Base-by-base conservation (phyloP, 2,888 invertebrate species). In the Flabesymbios commensalis region DNA sequence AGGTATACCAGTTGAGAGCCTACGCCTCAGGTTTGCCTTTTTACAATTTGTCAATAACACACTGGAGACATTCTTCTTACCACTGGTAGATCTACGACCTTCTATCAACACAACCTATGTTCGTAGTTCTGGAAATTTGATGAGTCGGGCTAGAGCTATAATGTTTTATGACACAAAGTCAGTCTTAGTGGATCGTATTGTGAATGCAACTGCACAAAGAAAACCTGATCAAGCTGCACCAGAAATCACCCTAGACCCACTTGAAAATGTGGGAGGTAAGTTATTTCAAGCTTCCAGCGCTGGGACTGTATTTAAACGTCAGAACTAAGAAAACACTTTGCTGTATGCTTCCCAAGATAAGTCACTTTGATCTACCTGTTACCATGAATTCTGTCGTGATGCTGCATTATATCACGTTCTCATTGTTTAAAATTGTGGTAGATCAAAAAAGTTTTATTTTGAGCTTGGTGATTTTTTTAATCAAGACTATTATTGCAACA, bases 211-310 rank as follows among this genome's bases (percentile, higher is more conserved):
- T 1, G 76, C 78, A 17, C 72, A 76, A 62, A 64, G 81, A 42
- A 79, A 79, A 66, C 73, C 78, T 17, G 81, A 81, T 61, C 80
- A 80, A 62, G 77, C 81, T 10, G 79, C 80, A 0, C 81, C 81
- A 2, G 82, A 82, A 60, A 77, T 83, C 36, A 75, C 73, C 1
- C 69, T 82, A 7, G 81, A 83, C 64, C 83, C 82, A 2, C 70
- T 83, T 19, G 79, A 80, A 59, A 73, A 65, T 58, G 75, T 83
- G 51, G 78, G 76, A 64, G 78, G 78, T 78, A 63, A 56, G 69
- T 53, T 7, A 7, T 24, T 51, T 32, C 17, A 51, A 10, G 17
- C n/a, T 51, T 10, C 14, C 10, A 51, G n/a, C n/a, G n/a, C n/a
- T n/a, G n/a, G n/a, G n/a, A n/a, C n/a, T n/a, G n/a, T n/a, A n/a